phyloP scores from a whole-genome alignment of 2,113 vertebrate species.

The Entelurus aequoreus region DNA sequence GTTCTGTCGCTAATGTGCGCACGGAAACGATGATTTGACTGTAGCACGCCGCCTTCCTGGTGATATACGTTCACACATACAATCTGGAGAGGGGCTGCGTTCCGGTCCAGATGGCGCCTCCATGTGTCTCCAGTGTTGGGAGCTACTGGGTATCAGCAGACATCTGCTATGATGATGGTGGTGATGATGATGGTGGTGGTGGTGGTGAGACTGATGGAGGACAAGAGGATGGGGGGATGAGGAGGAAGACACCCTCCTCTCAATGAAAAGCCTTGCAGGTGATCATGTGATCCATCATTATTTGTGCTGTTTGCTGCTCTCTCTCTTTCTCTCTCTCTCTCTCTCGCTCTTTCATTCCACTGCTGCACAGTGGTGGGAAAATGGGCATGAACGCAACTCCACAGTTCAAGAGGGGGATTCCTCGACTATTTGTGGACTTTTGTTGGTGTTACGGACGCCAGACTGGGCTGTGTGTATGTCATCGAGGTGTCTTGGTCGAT shows the following conservation, averaged over 20 bases:
- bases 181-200: slow-evolving; percentile 64
- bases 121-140: slow-evolving; percentile 77
- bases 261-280: slow-evolving; percentile 60
- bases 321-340: neutral
- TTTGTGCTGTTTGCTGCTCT: slow-evolving; percentile 32
- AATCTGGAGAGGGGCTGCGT: slow-evolving; percentile 69
- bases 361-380: slow-evolving; percentile 40
- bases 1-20: slow-evolving; percentile 37
- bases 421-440: slow-evolving; percentile 15
- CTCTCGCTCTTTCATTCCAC: slow-evolving; percentile 21
- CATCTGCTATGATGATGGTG: slow-evolving; percentile 76
- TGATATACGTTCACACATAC: slow-evolving; percentile 56
- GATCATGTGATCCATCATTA: slow-evolving; percentile 70
- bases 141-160: slow-evolving; percentile 79
- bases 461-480: slow-evolving; percentile 8
- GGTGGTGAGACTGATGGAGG: slow-evolving; percentile 56
- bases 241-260: slow-evolving; percentile 38
- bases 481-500: slow-evolving; percentile 5
- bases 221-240: slow-evolving; percentile 10
- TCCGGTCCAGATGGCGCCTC: slow-evolving; percentile 76
- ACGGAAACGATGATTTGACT: slow-evolving; percentile 21
- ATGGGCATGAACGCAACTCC: slow-evolving; percentile 10
- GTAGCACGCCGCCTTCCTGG: slow-evolving; percentile 36
- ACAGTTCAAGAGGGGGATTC: neutral
- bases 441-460: slow-evolving; percentile 13